These are phyloP conservation scores for Andrena marginata DNA, from an alignment of 2,888 invertebrate species.

Conservation along the genomic window DNA sequence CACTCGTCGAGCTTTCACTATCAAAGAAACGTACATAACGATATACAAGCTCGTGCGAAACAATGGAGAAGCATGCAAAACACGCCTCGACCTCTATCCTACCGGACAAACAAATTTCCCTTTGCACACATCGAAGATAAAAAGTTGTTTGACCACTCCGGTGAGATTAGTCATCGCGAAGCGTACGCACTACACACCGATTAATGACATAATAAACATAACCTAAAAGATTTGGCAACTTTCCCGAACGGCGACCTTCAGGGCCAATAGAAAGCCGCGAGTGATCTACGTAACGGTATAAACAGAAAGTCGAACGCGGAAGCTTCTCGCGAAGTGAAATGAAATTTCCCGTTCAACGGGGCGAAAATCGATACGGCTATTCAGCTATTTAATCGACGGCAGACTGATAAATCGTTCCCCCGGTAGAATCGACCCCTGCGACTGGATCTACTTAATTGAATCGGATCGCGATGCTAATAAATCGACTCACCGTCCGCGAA, in stretches of 20 bases:
- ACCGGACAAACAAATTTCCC: neutral
- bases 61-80: too few species aligned
- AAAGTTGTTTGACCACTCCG: neutral
- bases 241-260: slow-evolving; percentile 33
- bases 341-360: neutral
- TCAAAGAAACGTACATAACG: slow-evolving; percentile 17
- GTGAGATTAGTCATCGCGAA: neutral
- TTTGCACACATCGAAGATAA: neutral
- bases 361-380: slow-evolving; percentile 62
- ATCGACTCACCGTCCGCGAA: slow-evolving; percentile 52
- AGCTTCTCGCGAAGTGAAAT: neutral
- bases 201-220: slow-evolving; percentile 62
- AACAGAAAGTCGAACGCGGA: neutral
- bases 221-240: slow-evolving; percentile 55
- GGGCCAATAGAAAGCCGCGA: slow-evolving; percentile 5
- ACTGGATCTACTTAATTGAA: slow-evolving; percentile 49
- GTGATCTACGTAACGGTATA: neutral
- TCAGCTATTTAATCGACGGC: slow-evolving; percentile 43
- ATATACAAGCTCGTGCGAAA: neutral
- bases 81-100: neutral
- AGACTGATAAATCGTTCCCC: slow-evolving; percentile 3
- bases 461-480: slow-evolving; percentile 16
- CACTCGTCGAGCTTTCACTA: slow-evolving; percentile 60
- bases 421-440: neutral
- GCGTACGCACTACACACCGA: neutral